Evolutionary conservation across 2,113 vertebrate species (phyloP), one percentile per base, ranked within the genome.

Genomic region (Trichechus manatus): DNA sequence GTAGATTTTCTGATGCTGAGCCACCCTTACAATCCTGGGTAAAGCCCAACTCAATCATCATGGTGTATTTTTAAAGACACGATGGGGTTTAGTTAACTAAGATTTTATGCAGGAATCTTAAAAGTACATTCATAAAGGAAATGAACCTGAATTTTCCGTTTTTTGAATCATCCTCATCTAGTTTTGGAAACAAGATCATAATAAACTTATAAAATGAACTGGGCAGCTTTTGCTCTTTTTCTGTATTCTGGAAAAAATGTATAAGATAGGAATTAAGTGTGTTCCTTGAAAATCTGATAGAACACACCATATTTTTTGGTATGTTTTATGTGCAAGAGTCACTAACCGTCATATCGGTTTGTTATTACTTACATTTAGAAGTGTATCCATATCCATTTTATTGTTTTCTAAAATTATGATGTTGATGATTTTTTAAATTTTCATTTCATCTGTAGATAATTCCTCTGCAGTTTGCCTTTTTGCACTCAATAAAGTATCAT

Each of bases 401-500:
- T 36, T 68, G 74, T 29, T 61, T 77, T 82, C 93, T 84, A 3
- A 70, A 91, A 93, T 63, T 68, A 47, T 47, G 74, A 19, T 42
- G 17, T 56, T 82, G 10, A 86, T 78, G 27, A 53, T 78, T 93
- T 79, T 93, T 64, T 25, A 39, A 17, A 0, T 66, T 72, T 53
- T 59, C n/a, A 33, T 39, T 87, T 64, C 72, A 66, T 78, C 47
- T 84, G 3, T 50, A 82, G 93, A 61, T 36, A 44, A 47, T 89
- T 81, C n/a, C 68, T 66, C 39, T 66, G 78, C 19, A 89, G 2
- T 86, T 95, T 64, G 42, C 50, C 78, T 95, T 96, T 94, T 77
- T 64, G 25, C 22, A 72, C 36, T 59, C 82, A 72, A 59, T 90
- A 79, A 94, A 84, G 79, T 61, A 66, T 10, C 53, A 9, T 6